These are phyloP conservation scores for honey bee (Apis mellifera) DNA, from an alignment of 1,140 invertebrate species.

Conservation along the genomic window Amel_HAv3.1 CM009939.2:6492501-6493000, in stretches of 20 bases:
- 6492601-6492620: conserved; percentile 71
- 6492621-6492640: conserved; percentile 68
- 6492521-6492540: conserved; percentile 50
- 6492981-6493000: too few relatives aligned
- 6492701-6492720: conserved; percentile 41
- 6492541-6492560: conserved; percentile 46
- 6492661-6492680: conserved; percentile 61
- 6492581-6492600: conserved; percentile 59
- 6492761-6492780: conserved; percentile 24
- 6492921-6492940: too few relatives aligned
- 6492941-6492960: too few relatives aligned
- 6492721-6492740: conserved; percentile 61
- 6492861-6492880: conserved; percentile 10
- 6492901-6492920: too few relatives aligned
- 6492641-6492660: conserved; percentile 67
- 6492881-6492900: conserved; percentile 9
- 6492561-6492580: conserved; percentile 43
- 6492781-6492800: neutral
- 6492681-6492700: conserved; percentile 41
- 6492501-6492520: conserved; percentile 3
- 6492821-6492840: conserved; percentile 7
- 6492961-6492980: too few relatives aligned
- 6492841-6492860: neutral
- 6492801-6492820: conserved; percentile 19
- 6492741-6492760: conserved; percentile 46